Base-by-base conservation (phyloP, 2,113 vertebrate species). In the Heterocephalus glaber region DNA sequence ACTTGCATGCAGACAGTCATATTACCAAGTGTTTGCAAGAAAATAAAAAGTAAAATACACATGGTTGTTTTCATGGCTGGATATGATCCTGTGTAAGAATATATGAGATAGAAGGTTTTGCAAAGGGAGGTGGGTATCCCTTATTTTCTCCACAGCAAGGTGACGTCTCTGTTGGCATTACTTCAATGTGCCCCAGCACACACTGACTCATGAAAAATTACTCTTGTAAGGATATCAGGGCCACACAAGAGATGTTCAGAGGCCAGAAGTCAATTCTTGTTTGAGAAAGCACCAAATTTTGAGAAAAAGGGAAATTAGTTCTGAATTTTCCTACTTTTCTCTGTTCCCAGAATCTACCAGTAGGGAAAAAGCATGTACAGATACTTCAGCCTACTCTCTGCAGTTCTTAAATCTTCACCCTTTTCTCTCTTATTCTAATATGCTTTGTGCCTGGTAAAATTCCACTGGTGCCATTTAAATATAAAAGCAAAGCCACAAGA, bases 401-500 rank as follows among this genome's bases (percentile, higher is more conserved):
- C 80, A 95, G 91, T 93, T 97, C 92, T 97, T 96, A 74, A 20
- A 88, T 70, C 94, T 63, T 93, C 93, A 88, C 89, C 89, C 96
- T 87, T 96, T 93, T 84, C 89, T 94, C 63, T 56, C 96, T 95
- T 92, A 97, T 96, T 96, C 94, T 93, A 97, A 97, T 87, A 92
- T 52, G 77, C 8, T 96, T 79, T 96, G 91, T 86, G 95, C 84
- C 86, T 94, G 94, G 89, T 87, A 96, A 93, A 86, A 95, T 96
- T 97, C 93, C 97, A 96, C 61, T 81, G 80, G 93, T 97, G 84
- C 54, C 95, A 92, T 97, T 98, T 85, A 93, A 97, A 97, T 93
- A 97, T 94, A 96, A 97, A 98, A 98, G 96, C 94, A 97, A 97
- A 96, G 80, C 97, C 97, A 97, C 97, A 98, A 97, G 95, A 96